Conservation (phyloP, 2,113 vertebrate genomes). For the Lepisosteus osseus region DNA sequence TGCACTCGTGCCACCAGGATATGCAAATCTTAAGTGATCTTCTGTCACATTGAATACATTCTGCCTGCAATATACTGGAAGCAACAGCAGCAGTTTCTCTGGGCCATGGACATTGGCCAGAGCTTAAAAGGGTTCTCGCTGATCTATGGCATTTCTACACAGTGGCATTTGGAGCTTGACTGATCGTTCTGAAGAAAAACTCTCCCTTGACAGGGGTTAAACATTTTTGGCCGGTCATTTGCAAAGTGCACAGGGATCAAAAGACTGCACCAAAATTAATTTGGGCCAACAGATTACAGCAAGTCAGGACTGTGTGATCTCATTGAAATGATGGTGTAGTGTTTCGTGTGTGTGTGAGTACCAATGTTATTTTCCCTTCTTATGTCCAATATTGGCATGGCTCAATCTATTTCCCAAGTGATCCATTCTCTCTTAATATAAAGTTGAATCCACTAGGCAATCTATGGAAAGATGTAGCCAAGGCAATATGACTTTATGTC, state of each 20-base stretch:
- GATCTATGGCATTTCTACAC: slow-evolving; percentile 52
- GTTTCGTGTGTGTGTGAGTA: too few relatives aligned
- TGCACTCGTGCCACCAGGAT: too few relatives aligned
- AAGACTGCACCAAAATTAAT: slow-evolving; percentile 17
- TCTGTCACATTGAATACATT: too few relatives aligned
- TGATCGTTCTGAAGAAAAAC: slow-evolving; percentile 31
- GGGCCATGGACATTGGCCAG: slow-evolving; percentile 56
- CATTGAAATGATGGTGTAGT: background rate
- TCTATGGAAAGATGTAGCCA: background rate
- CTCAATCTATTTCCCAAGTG: too few relatives aligned
- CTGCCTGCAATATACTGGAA: too few relatives aligned
- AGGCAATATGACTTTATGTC: slow-evolving; percentile 18
- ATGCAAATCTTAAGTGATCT: too few relatives aligned
- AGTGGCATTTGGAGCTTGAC: slow-evolving; percentile 44
- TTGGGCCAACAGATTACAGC: slow-evolving; percentile 15
- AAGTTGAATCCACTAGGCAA: too few relatives aligned
- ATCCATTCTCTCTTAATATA: too few relatives aligned
- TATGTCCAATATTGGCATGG: too few relatives aligned
- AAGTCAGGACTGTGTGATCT: slow-evolving; percentile 22
- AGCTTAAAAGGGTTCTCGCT: slow-evolving; percentile 59
- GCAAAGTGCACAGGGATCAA: slow-evolving; percentile 18
- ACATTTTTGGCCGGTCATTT: slow-evolving; percentile 29
- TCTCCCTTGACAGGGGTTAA: slow-evolving; percentile 4
- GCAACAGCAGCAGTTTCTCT: slow-evolving; percentile 40
- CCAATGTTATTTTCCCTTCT: too few relatives aligned